phyloP scores from a whole-genome alignment of 2,113 vertebrate genomes.

The Pandion haliaetus region DNA sequence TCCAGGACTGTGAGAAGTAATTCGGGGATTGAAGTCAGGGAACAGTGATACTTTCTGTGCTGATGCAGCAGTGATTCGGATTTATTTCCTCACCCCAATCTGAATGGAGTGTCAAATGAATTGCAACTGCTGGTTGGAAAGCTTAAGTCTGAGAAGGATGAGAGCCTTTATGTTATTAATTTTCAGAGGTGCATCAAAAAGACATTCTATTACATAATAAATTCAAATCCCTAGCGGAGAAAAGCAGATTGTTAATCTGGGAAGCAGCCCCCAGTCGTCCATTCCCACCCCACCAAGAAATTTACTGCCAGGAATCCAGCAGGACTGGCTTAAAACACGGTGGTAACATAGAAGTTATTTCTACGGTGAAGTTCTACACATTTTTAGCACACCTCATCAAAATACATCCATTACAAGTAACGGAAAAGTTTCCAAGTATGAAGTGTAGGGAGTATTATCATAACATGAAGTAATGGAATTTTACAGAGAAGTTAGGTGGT shows the following conservation, averaged over 20 bases:
- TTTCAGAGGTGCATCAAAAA: neutral
- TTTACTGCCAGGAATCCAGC: neutral
- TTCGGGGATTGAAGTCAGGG: neutral
- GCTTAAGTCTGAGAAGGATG: neutral
- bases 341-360: neutral
- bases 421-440: neutral
- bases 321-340: neutral
- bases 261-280: neutral
- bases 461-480: neutral
- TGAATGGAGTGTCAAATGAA: neutral
- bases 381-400: neutral
- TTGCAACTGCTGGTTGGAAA: neutral
- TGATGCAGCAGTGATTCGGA: neutral
- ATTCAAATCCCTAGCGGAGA: neutral
- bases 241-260: neutral
- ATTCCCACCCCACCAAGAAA: neutral
- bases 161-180: neutral
- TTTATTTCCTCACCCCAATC: neutral
- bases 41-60: neutral
- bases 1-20: neutral
- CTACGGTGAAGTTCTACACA: rapidly evolving
- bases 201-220: neutral
- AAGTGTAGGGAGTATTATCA: neutral
- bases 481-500: neutral
- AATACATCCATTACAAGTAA: neutral